Evolutionary conservation across 37 sponge, comb jelly and placozoan species (phyloP).

Genomic region (Sycon ciliatum): DNA sequence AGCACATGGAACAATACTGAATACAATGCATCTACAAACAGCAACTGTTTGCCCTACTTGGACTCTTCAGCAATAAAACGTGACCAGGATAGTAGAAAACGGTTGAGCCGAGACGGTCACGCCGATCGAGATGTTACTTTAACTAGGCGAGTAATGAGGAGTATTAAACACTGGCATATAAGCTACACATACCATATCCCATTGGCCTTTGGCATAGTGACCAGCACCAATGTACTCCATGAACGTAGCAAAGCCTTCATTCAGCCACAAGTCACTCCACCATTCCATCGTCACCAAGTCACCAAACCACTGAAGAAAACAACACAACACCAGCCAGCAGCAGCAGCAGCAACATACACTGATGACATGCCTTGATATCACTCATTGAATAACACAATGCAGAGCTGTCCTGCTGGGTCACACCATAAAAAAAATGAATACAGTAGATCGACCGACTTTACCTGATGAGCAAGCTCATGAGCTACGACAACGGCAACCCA

Average conservation of each 20-base stretch:
- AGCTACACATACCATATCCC: conserved; percentile 46
- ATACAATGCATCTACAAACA: too few relatives aligned
- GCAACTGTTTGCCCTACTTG: too few relatives aligned
- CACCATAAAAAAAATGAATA: background rate
- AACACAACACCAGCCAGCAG: background rate
- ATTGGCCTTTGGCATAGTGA: conserved; percentile 29
- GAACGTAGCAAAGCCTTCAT: conserved; percentile 93
- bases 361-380: too few relatives aligned
- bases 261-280: conserved; percentile 99
- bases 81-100: too few relatives aligned
- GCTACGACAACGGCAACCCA: conserved; percentile 78
- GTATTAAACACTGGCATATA: too few relatives aligned
- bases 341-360: too few relatives aligned
- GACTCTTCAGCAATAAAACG: too few relatives aligned
- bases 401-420: background rate
- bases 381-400: background rate
- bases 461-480: conserved; percentile 94
- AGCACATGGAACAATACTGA: too few relatives aligned
- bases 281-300: conserved; percentile 96
- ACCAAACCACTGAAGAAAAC: conserved; percentile 88
- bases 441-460: background rate
- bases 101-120: too few relatives aligned
- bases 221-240: conserved; percentile 79
- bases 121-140: too few relatives aligned
- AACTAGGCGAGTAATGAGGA: too few relatives aligned